Conservation (phyloP, 2,113 vertebrate species). For the Eonycteris spelaea region DNA sequence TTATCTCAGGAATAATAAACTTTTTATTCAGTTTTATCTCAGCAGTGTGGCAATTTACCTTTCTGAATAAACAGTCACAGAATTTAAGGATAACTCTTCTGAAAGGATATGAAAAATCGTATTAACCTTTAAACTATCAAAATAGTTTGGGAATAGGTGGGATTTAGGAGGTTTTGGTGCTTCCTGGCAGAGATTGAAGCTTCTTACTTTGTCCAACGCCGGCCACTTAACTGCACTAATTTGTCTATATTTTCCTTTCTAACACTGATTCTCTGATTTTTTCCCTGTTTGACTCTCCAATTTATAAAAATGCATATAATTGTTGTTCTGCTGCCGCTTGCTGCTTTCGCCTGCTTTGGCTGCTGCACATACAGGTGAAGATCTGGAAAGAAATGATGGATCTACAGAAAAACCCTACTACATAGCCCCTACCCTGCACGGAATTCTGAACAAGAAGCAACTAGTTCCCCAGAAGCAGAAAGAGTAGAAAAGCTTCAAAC, state of each 20-base stretch:
- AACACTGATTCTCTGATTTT: constrained; percentile 72
- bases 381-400: constrained; percentile 96
- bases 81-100: neutral
- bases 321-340: neutral
- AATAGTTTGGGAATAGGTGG: neutral
- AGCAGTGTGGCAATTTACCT: neutral
- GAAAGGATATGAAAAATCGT: neutral
- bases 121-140: neutral
- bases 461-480: constrained; percentile 86
- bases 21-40: neutral
- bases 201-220: neutral
- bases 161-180: neutral
- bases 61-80: neutral
- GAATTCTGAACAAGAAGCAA: constrained; percentile 91
- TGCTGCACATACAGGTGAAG: constrained; percentile 89
- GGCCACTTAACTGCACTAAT: neutral
- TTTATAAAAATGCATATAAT: constrained; percentile 8
- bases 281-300: constrained; percentile 51
- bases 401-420: constrained; percentile 94
- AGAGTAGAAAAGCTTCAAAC: constrained; percentile 61
- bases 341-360: constrained; percentile 71
- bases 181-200: neutral
- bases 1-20: neutral
- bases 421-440: constrained; percentile 93
- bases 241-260: constrained; percentile 46